phyloP scores from a whole-genome alignment of 2,797 vertebrate species.

The Bryconaethiops microstoma region DNA sequence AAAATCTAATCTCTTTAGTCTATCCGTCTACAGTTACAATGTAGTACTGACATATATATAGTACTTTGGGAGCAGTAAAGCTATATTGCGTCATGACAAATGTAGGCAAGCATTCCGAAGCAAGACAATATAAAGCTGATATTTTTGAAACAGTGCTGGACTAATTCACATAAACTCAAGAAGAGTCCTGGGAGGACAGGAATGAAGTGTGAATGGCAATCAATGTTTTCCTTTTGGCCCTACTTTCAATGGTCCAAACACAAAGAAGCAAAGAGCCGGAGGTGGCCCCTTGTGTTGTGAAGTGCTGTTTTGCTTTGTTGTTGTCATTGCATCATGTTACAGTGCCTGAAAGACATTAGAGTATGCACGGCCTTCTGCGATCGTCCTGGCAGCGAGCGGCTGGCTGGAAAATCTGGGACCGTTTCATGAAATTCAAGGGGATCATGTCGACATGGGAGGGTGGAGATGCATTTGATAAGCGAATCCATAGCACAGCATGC shows the following conservation, averaged over 20 bases:
- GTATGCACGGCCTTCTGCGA: conserved; percentile 26
- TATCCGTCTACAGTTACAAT: neutral
- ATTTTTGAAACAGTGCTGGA: conserved; percentile 20
- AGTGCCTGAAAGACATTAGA: conserved; percentile 49
- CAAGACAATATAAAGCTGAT: conserved; percentile 23
- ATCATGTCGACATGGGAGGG: conserved; percentile 21
- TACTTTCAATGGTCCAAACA: conserved; percentile 31
- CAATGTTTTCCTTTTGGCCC: conserved; percentile 30
- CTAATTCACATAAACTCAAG: conserved; percentile 1
- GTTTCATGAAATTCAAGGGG: conserved; percentile 4
- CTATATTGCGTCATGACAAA: conserved; percentile 22
- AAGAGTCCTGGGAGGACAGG: conserved; percentile 4
- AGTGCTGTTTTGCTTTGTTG: conserved; percentile 36
- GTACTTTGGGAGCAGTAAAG: conserved; percentile 16
- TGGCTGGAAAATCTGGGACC: conserved; percentile 51
- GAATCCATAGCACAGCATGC: conserved; percentile 29
- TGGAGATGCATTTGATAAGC: conserved; percentile 22
- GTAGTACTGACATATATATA: neutral
- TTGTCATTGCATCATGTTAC: conserved; percentile 50
- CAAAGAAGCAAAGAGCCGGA: conserved; percentile 14
- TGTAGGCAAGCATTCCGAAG: conserved; percentile 17
- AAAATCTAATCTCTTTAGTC: conserved; percentile 5
- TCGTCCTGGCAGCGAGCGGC: conserved; percentile 36
- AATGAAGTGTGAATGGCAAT: conserved; percentile 18
- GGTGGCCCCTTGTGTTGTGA: conserved; percentile 26